Evolutionary conservation across 2,113 vertebrate genomes (phyloP).

Genomic region (Natator depressus): DNA sequence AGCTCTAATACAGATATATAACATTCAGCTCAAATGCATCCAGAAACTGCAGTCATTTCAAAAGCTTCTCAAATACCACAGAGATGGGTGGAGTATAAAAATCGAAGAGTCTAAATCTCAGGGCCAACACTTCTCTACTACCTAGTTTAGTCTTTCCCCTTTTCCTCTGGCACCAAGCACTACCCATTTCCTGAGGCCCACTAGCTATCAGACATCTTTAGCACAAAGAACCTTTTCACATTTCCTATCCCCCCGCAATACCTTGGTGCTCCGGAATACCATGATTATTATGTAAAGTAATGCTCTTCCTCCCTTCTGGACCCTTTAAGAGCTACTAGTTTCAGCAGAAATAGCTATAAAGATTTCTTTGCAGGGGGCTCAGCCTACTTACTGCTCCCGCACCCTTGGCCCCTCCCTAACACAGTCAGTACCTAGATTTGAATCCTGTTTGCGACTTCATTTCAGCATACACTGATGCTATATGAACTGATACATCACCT

Average conservation of each 20-base stretch:
- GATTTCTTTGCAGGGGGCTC: neutral
- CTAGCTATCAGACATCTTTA: neutral
- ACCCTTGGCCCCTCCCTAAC: neutral
- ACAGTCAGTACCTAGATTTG: neutral
- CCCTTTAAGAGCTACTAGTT: neutral
- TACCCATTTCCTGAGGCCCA: neutral
- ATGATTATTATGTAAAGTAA: fast-evolving
- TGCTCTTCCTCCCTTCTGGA: neutral
- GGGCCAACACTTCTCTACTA: neutral
- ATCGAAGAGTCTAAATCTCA: neutral
- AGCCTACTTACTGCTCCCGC: neutral
- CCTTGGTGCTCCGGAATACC: neutral
- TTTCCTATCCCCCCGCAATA: neutral
- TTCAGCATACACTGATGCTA: neutral
- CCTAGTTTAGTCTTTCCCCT: neutral
- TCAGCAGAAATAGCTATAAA: neutral
- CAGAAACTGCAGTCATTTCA: neutral
- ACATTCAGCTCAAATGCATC: neutral
- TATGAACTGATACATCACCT: neutral
- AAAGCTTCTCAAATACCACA: neutral
- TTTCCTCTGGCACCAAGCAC: neutral
- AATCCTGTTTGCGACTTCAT: neutral
- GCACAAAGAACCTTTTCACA: neutral
- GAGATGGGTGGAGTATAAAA: fast-evolving
- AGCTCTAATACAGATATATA: neutral